Evolutionary conservation across 2,888 invertebrate species (phyloP), one percentile per base, ranked within the genome.

Genomic region (Drosophila acutilabella): DNA sequence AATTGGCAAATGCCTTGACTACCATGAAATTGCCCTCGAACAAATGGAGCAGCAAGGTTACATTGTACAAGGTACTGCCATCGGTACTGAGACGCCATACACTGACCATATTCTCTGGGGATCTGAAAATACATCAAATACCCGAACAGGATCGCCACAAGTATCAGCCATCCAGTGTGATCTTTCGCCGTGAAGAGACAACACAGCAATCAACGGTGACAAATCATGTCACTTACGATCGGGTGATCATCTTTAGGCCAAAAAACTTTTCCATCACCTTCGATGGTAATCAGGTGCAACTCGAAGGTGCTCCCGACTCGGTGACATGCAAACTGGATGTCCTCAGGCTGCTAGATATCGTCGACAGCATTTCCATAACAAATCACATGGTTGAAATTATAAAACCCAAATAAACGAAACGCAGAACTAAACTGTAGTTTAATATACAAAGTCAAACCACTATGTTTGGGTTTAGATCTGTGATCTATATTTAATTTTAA

Each of bases 271-370:
- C 83, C 36, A 81, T 90, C 0, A 90, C 88, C 45, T 89, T 92
- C 26, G 91, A 92, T 59, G 92, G 91, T 0, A 90, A 90, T 50
- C 89, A 90, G 48, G 89, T 92, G 2, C 84, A 89, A 23, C 79
- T 93, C 16, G 51, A 91, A n/a, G 93, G 92, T 11, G 91, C 92
- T 11, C 93, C 93, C 2, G 81, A 88, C 20, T 77, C 81, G 38
- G 85, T 93, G 5, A 80, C 72, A 18, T 73, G 79, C 5, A 75
- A 89, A n/a, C 65, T 81, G 7, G 93, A 93, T 59, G 83, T 93
- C 2, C 82, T 91, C 53, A 89, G 85, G 48, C 64, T 93, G 18
- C 71, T 93, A 10, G 89, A 92, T 68, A 88, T 93, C 42, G 78
- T 93, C 13, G 90, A 93, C 64, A 80, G 87, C 51, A 82, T 92